phyloP scores from a whole-genome alignment of 2,888 invertebrate species.

The Cryptocephalus primarius region DNA sequence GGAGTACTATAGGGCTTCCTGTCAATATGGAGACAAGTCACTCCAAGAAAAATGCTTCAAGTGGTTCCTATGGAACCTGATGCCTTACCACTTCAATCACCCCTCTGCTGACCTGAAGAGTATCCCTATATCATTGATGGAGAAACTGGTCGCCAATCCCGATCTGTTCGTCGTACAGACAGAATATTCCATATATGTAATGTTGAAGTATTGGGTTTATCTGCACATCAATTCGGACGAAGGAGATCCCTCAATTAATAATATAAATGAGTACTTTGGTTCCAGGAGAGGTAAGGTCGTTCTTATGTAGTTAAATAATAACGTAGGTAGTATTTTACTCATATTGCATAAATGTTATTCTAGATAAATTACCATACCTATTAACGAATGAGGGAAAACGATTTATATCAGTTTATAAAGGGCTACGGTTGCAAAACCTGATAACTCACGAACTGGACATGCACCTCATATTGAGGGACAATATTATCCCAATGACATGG shows the following conservation, averaged over 20 bases:
- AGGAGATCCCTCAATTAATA: constrained; percentile 21
- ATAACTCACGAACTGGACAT: constrained; percentile 60
- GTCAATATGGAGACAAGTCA: constrained; percentile 53
- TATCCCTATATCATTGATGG: constrained; percentile 57
- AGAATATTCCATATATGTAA: constrained; percentile 63
- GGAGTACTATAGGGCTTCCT: constrained; percentile 56
- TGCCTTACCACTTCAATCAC: constrained; percentile 46
- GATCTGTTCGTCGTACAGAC: constrained; percentile 66
- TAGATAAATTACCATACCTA: constrained; percentile 43
- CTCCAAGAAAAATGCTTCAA: constrained; percentile 52
- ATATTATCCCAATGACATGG: constrained; percentile 60
- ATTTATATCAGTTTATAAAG: constrained; percentile 51
- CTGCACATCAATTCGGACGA: constrained; percentile 38
- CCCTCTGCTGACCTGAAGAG: constrained; percentile 46
- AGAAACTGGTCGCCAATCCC: constrained; percentile 48
- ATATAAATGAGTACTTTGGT: constrained; percentile 36
- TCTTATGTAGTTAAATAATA: not conserved
- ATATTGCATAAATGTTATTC: constrained; percentile 6
- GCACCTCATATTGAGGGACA: constrained; percentile 53
- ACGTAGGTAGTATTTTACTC: not conserved
- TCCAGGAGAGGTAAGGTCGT: constrained; percentile 28
- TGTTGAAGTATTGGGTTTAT: constrained; percentile 60
- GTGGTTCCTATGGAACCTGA: constrained; percentile 60
- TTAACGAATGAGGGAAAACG: constrained; percentile 47
- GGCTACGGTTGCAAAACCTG: constrained; percentile 55